Evolutionary conservation across 2,888 invertebrate genomes (phyloP).

Genomic region (Leptopterna dolabrata): DNA sequence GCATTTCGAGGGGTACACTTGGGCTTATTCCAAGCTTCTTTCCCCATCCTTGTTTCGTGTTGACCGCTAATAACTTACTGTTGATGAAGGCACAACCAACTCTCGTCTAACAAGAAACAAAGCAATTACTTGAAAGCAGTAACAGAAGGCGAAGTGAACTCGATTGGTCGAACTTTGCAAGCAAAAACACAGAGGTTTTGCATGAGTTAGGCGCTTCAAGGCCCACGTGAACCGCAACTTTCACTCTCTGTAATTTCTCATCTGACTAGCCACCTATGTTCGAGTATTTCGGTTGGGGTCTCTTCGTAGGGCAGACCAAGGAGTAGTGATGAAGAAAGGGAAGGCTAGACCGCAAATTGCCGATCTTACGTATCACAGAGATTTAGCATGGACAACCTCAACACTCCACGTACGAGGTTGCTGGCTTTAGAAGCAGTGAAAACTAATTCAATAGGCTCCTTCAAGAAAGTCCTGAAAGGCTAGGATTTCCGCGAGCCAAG

Average conservation of each 20-base stretch:
- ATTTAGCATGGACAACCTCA: too few relatives aligned
- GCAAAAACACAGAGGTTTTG: background rate
- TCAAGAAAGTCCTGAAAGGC: too few relatives aligned
- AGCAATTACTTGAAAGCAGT: background rate
- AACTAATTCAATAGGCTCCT: too few relatives aligned
- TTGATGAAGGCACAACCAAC: background rate
- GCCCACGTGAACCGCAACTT: background rate
- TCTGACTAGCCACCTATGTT: background rate
- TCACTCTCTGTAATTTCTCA: background rate
- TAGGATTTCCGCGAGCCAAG: too few relatives aligned
- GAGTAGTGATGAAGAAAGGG: background rate
- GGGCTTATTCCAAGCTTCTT: background rate
- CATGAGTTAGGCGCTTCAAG: background rate
- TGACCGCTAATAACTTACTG: background rate
- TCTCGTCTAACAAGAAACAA: background rate
- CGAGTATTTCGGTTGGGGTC: background rate
- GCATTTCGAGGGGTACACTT: too few relatives aligned
- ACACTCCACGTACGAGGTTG: too few relatives aligned
- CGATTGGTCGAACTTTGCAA: background rate
- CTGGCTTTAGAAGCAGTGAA: too few relatives aligned
- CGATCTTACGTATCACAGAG: background rate
- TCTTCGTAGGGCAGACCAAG: background rate
- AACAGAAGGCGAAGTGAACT: background rate
- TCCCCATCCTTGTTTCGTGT: background rate
- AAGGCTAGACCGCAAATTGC: background rate